phyloP scores from a whole-genome alignment of 2,113 vertebrate species.

The Eubucco bourcierii region DNA sequence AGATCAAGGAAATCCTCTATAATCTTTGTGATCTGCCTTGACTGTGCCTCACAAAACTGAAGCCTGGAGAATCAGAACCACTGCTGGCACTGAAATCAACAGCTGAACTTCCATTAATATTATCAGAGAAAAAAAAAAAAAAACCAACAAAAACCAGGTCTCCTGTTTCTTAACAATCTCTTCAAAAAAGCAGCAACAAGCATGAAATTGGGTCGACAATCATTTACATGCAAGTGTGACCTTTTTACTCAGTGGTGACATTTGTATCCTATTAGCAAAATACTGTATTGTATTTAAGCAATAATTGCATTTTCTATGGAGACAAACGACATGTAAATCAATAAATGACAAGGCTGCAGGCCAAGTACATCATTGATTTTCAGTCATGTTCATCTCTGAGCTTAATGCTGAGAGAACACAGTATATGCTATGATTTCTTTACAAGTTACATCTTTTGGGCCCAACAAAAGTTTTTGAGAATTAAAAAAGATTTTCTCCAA shows the following conservation, averaged over 20 bases:
- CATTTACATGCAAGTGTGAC: conserved; percentile 60
- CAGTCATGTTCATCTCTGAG: conserved; percentile 60
- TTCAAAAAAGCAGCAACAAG: conserved; percentile 18
- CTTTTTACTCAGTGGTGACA: conserved; percentile 57
- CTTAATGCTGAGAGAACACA: conserved; percentile 62
- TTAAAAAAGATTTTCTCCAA: conserved; percentile 19
- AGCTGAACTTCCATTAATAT: neutral
- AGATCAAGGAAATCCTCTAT: neutral
- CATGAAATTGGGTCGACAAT: conserved; percentile 10
- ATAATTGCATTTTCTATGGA: conserved; percentile 72
- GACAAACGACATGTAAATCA: conserved; percentile 74
- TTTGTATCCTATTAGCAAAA: conserved; percentile 73
- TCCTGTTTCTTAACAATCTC: neutral
- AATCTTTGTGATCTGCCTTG: neutral
- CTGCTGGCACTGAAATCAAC: neutral
- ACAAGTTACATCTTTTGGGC: conserved; percentile 18
- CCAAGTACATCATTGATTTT: conserved; percentile 66
- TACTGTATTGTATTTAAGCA: conserved; percentile 75
- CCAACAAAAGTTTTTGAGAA: neutral
- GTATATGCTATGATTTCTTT: conserved; percentile 53
- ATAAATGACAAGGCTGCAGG: conserved; percentile 64
- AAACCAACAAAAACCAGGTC: too few species aligned
- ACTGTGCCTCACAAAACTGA: neutral
- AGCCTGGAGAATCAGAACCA: neutral
- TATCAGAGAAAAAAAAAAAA: neutral